Evolutionary conservation across 1,140 invertebrate genomes (phyloP).

Genomic region (Alviniconcha marisindica): DNA sequence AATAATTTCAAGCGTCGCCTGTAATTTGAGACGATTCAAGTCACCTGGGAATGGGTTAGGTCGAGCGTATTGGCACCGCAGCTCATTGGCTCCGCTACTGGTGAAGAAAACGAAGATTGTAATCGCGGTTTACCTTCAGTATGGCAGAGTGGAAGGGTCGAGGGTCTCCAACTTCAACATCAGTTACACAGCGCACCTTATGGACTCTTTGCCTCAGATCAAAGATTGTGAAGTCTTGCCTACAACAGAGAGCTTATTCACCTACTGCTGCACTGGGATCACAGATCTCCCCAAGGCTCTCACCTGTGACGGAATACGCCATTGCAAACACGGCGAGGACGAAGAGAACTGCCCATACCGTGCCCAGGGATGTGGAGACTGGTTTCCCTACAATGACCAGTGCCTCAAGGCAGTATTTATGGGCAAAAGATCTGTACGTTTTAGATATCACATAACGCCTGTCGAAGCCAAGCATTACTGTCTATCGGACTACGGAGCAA

Average conservation of each 20-base stretch:
- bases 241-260: neutral
- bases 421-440: no score
- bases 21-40: neutral
- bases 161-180: neutral
- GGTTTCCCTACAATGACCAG: conserved; percentile 3
- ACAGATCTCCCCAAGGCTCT: neutral
- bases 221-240: neutral
- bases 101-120: neutral
- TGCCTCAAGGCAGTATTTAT: conserved; percentile 12
- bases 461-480: neutral
- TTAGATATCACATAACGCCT: no score
- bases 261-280: neutral
- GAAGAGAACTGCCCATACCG: conserved; percentile 1
- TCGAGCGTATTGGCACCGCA: no score
- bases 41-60: neutral
- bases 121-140: neutral
- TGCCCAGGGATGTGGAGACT: conserved; percentile 7
- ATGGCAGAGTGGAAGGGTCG: neutral
- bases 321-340: conserved; percentile 9
- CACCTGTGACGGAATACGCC: conserved; percentile 2
- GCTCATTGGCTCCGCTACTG: neutral
- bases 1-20: neutral
- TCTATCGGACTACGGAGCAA: neutral
- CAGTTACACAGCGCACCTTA: neutral
- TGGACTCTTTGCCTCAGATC: neutral